A percentile compares a stretch with the other conserved stretches of the same genome.
phyloP scores from a whole-genome alignment of 2,888 invertebrate genomes.

The Teinopalpus imperialis region DNA sequence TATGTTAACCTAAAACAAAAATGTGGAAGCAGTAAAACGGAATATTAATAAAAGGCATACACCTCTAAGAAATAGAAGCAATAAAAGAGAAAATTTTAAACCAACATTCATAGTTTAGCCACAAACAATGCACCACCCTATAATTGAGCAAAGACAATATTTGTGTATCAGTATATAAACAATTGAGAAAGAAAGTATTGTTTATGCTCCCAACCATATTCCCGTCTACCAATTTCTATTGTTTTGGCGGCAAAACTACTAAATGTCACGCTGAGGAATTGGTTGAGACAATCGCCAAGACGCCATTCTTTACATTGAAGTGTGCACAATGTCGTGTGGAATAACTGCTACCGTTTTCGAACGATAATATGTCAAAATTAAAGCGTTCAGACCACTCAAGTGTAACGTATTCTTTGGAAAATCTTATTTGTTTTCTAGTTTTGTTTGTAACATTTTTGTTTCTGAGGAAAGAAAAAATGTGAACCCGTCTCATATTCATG shows the following conservation, averaged over 20 bases:
- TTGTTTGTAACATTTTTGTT: too few relatives aligned
- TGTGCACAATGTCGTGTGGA: slow-evolving; percentile 40
- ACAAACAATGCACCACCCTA: slow-evolving; percentile 58
- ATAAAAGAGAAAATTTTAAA: slow-evolving; percentile 68
- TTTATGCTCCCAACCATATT: slow-evolving; percentile 41
- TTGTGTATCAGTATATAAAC: slow-evolving; percentile 56
- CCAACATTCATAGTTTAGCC: slow-evolving; percentile 45
- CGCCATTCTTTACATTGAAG: slow-evolving; percentile 35
- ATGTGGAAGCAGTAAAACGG: slow-evolving; percentile 69
- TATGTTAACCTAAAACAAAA: slow-evolving; percentile 30
- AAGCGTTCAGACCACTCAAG: slow-evolving; percentile 45
- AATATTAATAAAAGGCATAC: slow-evolving; percentile 40
- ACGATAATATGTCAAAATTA: slow-evolving; percentile 60
- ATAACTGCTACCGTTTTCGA: slow-evolving; percentile 64
- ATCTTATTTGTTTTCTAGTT: not conserved
- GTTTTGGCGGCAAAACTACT: slow-evolving; percentile 67
- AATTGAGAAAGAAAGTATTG: slow-evolving; percentile 45
- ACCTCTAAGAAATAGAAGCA: slow-evolving; percentile 34
- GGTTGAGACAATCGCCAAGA: slow-evolving; percentile 40
- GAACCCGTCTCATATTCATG: too few relatives aligned
- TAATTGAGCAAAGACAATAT: slow-evolving; percentile 77
- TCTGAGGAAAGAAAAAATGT: too few relatives aligned
- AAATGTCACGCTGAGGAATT: slow-evolving; percentile 62
- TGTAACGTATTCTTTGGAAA: slow-evolving; percentile 9
- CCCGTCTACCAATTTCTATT: slow-evolving; percentile 28